Evolutionary conservation across 2,797 vertebrate species (phyloP).

Genomic region (Acrossocheilus wenchowensis): DNA sequence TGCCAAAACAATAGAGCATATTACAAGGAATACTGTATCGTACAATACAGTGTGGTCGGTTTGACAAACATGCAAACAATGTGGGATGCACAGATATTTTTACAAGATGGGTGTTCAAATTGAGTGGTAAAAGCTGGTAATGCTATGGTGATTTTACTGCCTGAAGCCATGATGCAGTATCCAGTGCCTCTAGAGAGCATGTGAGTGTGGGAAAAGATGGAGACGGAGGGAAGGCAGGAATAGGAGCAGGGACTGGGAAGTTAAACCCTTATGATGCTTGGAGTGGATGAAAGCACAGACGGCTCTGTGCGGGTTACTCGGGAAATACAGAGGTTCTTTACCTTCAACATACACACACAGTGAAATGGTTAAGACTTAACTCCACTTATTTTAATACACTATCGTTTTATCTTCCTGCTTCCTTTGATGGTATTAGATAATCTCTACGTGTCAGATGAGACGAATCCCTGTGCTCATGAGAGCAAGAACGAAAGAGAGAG

Average conservation of each 20-base stretch:
- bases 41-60: not conserved
- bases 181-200: conserved; percentile 69
- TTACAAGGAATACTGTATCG: not conserved
- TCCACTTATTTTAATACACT: conserved; percentile 49
- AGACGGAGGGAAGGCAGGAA: conserved; percentile 65
- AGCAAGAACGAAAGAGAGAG: conserved; percentile 42
- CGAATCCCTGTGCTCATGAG: conserved; percentile 71
- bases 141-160: conserved; percentile 77
- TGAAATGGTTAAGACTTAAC: conserved; percentile 64
- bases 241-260: conserved; percentile 63
- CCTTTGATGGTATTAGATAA: conserved; percentile 85
- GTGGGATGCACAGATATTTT: not conserved
- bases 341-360: conserved; percentile 37
- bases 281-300: conserved; percentile 68
- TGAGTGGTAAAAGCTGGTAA: conserved; percentile 64
- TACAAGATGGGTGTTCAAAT: conserved; percentile 30
- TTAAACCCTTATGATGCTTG: conserved; percentile 72
- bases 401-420: conserved; percentile 71
- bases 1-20: not conserved
- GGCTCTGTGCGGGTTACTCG: conserved; percentile 55
- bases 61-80: not conserved
- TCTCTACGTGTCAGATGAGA: conserved; percentile 79
- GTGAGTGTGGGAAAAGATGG: conserved; percentile 80
- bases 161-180: conserved; percentile 72
- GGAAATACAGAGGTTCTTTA: conserved; percentile 69